These are phyloP conservation scores for Chitala chitala DNA, from an alignment of 2,113 vertebrate genomes.

Conservation along the genomic window DNA sequence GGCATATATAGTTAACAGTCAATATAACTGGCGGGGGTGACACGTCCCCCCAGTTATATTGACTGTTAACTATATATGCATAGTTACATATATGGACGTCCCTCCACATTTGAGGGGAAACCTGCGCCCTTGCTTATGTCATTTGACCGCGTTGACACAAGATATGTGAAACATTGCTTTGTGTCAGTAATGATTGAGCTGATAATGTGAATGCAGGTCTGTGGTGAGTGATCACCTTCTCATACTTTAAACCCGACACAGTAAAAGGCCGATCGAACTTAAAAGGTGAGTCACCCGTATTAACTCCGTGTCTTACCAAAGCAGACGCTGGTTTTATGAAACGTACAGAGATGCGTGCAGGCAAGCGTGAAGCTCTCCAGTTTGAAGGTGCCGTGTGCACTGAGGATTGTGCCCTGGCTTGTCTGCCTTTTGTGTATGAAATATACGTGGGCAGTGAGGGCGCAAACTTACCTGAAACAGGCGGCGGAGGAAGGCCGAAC, in stretches of 20 bases:
- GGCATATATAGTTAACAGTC: too few species aligned
- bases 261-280: background rate
- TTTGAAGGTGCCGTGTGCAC: background rate
- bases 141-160: background rate
- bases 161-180: constrained; percentile 6
- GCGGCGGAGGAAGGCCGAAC: too few species aligned
- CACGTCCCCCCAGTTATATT: too few species aligned
- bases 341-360: background rate
- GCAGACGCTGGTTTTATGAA: constrained; percentile 5
- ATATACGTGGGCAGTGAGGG: too few species aligned
- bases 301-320: background rate
- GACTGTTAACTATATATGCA: too few species aligned
- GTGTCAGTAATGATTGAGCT: background rate
- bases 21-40: too few species aligned
- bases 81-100: too few species aligned
- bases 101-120: too few species aligned
- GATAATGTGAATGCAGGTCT: constrained; percentile 14
- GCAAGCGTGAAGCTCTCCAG: background rate
- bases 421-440: background rate
- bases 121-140: background rate
- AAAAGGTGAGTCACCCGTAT: constrained; percentile 22
- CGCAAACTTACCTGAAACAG: too few species aligned
- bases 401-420: background rate
- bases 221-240: background rate
- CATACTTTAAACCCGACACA: background rate